Evolutionary conservation across 2,797 vertebrate genomes (phyloP).

Genomic region (Loris lydekkerianus): DNA sequence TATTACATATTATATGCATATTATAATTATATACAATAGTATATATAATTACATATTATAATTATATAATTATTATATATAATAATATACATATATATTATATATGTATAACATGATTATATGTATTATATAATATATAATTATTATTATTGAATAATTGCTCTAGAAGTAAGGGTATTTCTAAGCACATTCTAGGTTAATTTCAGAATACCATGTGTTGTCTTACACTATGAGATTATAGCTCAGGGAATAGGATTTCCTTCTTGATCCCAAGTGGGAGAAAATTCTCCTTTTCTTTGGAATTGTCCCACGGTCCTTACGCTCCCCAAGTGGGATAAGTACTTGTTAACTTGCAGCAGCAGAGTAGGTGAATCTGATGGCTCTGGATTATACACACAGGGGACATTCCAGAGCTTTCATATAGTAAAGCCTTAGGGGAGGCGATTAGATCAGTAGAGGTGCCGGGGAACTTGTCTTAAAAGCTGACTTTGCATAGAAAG

Average conservation of each 20-base stretch:
- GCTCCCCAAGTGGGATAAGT: background rate
- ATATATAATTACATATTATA: no score
- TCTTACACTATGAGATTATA: background rate
- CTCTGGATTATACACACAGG: background rate
- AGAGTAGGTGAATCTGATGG: background rate
- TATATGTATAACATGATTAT: no score
- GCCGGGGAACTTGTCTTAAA: background rate
- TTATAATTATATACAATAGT: no score
- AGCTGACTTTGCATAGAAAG: background rate
- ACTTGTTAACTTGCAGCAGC: background rate
- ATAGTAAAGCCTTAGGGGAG: background rate
- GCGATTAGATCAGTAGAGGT: background rate
- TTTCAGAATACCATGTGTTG: slow-evolving; percentile 25
- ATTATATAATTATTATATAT: no score
- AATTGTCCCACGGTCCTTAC: background rate
- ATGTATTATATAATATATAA: no score
- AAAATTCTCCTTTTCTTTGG: background rate
- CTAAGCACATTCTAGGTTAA: slow-evolving; percentile 49
- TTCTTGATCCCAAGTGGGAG: background rate
- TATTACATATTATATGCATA: no score
- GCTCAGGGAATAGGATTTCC: slow-evolving; percentile 25
- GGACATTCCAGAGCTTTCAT: background rate
- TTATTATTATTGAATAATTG: slow-evolving; percentile 47
- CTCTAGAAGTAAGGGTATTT: slow-evolving; percentile 23
- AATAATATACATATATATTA: no score